Conservation (phyloP, 2,888 invertebrate genomes). For the Dendrolimus pini region DNA sequence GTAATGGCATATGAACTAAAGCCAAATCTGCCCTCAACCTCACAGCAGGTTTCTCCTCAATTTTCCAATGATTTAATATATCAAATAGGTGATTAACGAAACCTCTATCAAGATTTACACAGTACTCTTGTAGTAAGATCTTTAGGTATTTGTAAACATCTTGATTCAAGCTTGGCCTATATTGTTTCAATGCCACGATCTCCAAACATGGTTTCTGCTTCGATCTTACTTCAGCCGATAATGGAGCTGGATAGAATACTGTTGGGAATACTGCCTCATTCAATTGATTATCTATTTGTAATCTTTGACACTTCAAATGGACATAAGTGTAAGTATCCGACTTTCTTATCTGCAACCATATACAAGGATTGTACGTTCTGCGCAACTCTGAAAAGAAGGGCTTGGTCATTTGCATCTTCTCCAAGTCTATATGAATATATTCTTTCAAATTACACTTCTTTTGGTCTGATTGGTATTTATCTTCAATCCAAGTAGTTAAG, state of each 20-base stretch:
- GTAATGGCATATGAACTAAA: constrained; percentile 76
- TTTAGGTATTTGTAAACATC: constrained; percentile 79
- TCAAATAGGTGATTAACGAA: constrained; percentile 79
- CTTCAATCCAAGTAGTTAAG: constrained; percentile 88
- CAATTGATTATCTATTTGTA: constrained; percentile 86
- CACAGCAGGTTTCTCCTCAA: constrained; percentile 75
- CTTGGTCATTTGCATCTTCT: constrained; percentile 91
- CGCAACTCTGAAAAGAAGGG: constrained; percentile 88
- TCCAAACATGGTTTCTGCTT: constrained; percentile 78
- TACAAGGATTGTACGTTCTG: constrained; percentile 83
- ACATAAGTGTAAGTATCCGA: constrained; percentile 81
- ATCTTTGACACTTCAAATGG: constrained; percentile 80
- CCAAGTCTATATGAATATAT: constrained; percentile 86
- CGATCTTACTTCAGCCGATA: constrained; percentile 55
- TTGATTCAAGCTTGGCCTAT: constrained; percentile 63
- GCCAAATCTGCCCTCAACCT: constrained; percentile 75
- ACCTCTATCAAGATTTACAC: constrained; percentile 82
- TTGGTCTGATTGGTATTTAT: constrained; percentile 82
- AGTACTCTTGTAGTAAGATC: constrained; percentile 80
- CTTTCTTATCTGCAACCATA: constrained; percentile 84
- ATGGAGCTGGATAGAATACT: constrained; percentile 79
- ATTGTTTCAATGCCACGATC: constrained; percentile 71
- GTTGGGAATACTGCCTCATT: constrained; percentile 83
- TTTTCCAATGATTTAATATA: constrained; percentile 77
- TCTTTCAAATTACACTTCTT: constrained; percentile 86